Percentiles rank a stretch among this genome's conserved stretches.
Evolutionary conservation across 1,140 invertebrate genomes (phyloP).

Genomic region (Drosophila obscura): DNA sequence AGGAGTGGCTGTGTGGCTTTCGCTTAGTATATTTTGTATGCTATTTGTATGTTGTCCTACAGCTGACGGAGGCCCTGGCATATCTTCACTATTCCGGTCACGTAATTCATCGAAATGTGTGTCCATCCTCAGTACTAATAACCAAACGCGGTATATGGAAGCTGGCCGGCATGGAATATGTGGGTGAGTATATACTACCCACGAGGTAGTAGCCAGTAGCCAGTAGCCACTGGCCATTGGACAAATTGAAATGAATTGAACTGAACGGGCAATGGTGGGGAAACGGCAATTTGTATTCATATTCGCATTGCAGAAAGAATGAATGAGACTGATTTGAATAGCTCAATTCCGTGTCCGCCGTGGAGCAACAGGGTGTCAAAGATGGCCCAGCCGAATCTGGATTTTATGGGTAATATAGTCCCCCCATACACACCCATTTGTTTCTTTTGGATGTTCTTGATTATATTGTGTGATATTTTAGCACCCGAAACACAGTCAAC

Average conservation of each 20-base stretch:
- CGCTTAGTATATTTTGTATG: not conserved
- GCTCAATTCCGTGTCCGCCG: slow-evolving; percentile 89
- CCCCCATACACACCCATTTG: not conserved
- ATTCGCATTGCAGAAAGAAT: slow-evolving; percentile 86
- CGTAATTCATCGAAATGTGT: slow-evolving; percentile 96
- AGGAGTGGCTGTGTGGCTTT: slow-evolving; percentile 68
- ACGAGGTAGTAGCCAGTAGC: not conserved
- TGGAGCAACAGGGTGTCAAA: slow-evolving; percentile 96
- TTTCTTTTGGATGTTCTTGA: not conserved
- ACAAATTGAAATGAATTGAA: slow-evolving; percentile 66
- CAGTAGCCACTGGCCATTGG: not conserved
- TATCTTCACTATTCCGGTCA: slow-evolving; percentile 94
- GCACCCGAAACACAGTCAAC: slow-evolving; percentile 95
- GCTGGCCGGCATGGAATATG: slow-evolving; percentile 96
- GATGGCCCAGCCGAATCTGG: slow-evolving; percentile 96
- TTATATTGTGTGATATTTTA: slow-evolving; percentile 63
- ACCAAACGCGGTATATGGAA: slow-evolving; percentile 99
- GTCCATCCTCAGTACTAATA: slow-evolving; percentile 95
- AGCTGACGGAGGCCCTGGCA: slow-evolving; percentile 97
- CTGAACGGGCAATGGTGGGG: not conserved
- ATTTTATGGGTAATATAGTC: slow-evolving; percentile 90
- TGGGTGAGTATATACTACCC: slow-evolving; percentile 86
- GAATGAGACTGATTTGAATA: slow-evolving; percentile 88
- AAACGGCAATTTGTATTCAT: slow-evolving; percentile 61
- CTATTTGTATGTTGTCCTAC: slow-evolving; percentile 61